Percentiles rank a stretch among this genome's conserved stretches.
Conservation (phyloP, 2,113 vertebrate species). For the Peromyscus californicus region DNA sequence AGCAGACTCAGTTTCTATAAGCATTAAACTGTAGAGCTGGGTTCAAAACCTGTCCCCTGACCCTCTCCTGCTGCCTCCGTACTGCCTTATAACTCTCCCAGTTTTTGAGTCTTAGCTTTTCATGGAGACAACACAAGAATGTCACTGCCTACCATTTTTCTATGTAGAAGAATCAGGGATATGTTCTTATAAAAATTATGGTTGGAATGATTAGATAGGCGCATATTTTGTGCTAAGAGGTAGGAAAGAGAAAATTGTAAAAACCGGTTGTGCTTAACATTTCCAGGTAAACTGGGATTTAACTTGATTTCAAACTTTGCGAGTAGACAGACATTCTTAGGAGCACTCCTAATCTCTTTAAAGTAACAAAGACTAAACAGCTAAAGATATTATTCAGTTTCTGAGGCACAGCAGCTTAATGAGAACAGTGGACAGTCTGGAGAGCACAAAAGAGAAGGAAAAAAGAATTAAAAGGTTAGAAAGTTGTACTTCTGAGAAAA, state of each 20-base stretch:
- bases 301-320: constrained; percentile 64
- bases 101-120: not conserved
- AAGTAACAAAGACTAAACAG: constrained; percentile 69
- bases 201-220: constrained; percentile 59
- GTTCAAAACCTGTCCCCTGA: not conserved
- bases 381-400: constrained; percentile 26
- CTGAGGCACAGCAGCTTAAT: constrained; percentile 67
- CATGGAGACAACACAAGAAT: not conserved
- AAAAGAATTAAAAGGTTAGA: constrained; percentile 80
- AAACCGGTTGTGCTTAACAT: constrained; percentile 49
- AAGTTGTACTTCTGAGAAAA: constrained; percentile 80
- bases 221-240: constrained; percentile 56
- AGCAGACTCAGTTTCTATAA: not conserved
- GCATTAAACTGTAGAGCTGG: not conserved
- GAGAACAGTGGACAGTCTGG: constrained; percentile 63
- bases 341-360: constrained; percentile 27
- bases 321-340: constrained; percentile 49
- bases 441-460: constrained; percentile 65
- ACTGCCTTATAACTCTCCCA: not conserved
- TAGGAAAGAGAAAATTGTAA: constrained; percentile 66
- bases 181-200: constrained; percentile 54
- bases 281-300: constrained; percentile 44
- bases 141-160: constrained; percentile 14
- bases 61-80: not conserved
- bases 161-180: not conserved